A percentile compares a stretch with the other conserved stretches of the same genome.
phyloP scores from a whole-genome alignment of 1,140 invertebrate species.

The Eriocheir sinensis region DNA sequence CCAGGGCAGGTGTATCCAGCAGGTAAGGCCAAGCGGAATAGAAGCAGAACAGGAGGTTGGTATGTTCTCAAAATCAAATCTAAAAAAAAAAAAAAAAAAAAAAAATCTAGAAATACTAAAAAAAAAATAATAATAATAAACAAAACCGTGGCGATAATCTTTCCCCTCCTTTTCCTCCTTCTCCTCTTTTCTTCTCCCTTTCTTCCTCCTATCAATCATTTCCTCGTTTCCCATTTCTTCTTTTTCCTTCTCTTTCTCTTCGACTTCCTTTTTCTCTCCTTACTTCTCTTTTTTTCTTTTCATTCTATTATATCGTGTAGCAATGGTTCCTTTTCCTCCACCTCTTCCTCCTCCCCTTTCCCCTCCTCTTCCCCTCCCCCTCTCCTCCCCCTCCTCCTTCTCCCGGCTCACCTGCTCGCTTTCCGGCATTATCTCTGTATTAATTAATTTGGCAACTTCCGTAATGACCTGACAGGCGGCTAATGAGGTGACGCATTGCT shows the following conservation, averaged over 20 bases:
- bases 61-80: too few relatives aligned
- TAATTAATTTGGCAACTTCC: not conserved
- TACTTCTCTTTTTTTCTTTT: too few relatives aligned
- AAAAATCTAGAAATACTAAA: too few relatives aligned
- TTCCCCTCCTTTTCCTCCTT: not conserved
- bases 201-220: not conserved
- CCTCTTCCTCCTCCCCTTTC: not conserved
- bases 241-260: not conserved
- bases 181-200: not conserved
- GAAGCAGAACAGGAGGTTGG: too few relatives aligned
- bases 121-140: too few relatives aligned
- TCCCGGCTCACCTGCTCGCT: too few relatives aligned
- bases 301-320: too few relatives aligned
- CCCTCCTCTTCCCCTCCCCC: not conserved
- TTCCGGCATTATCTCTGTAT: not conserved
- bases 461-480: not conserved
- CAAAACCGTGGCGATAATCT: too few relatives aligned
- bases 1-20: too few relatives aligned
- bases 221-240: not conserved
- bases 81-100: too few relatives aligned
- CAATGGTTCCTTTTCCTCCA: not conserved
- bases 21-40: too few relatives aligned
- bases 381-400: not conserved
- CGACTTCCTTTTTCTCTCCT: not conserved
- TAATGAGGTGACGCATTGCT: not conserved